phyloP scores from a whole-genome alignment of 2,113 vertebrate genomes.

The Vidua chalybeata region DNA sequence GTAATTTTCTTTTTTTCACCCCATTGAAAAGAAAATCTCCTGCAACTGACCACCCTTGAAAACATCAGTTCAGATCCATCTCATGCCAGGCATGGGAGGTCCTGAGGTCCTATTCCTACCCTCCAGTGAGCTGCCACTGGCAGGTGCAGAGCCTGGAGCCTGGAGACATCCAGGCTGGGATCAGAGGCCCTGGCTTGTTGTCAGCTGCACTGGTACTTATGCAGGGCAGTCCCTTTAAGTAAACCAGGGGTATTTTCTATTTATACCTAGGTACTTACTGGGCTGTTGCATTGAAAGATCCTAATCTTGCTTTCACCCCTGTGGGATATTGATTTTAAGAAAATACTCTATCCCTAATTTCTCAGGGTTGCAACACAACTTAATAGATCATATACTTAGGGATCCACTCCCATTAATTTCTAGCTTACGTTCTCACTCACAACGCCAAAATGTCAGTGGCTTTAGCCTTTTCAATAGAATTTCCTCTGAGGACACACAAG shows the following conservation, averaged over 20 bases:
- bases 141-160: background rate
- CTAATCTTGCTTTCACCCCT: background rate
- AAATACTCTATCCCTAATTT: background rate
- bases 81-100: background rate
- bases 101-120: background rate
- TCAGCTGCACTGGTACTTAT: background rate
- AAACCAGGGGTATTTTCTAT: background rate
- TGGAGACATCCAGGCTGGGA: background rate
- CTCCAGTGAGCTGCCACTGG: background rate
- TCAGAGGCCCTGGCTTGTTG: no score
- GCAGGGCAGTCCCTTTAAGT: background rate
- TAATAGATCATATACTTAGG: background rate
- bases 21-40: background rate
- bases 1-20: background rate
- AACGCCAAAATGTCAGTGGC: background rate
- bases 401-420: conserved; percentile 12
- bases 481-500: background rate
- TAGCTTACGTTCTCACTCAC: background rate
- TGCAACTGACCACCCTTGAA: background rate
- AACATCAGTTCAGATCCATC: background rate
- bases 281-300: background rate
- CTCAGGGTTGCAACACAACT: background rate
- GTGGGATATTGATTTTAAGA: background rate
- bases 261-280: background rate
- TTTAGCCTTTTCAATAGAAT: conserved; percentile 11